Evolutionary conservation across 2,113 vertebrate genomes (phyloP), one percentile per base, ranked within the genome.

Genomic region (Chionodraco myersi): DNA sequence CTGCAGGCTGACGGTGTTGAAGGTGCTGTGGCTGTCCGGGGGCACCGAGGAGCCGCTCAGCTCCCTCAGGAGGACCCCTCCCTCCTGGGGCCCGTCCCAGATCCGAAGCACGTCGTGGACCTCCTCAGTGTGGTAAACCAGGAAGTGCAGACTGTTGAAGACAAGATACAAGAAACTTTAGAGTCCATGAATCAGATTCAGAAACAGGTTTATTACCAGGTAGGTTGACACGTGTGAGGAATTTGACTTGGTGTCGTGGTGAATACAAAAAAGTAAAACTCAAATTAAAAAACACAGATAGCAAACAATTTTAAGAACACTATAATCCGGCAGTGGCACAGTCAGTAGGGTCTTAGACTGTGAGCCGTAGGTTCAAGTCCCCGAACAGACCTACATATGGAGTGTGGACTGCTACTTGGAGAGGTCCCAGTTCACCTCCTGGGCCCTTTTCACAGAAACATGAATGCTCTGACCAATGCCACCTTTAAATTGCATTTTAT

Each of bases 61-160:
- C 92, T 99, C 98, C 90, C 91, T 94, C 23, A 99, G 94, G 26
- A 99, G 94, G 45, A 99, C 97, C 18, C 97, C 98, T 0, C 97
- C 99, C 51, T 99, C 97, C 93, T 97, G 96, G 0, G 97, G 96
- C 3, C 98, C 98, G 0, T 99, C 98, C 98, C 98, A 99, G 88
- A 99, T 96, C 67, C 96, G 95, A 62, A 99, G 94, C 70, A 99
- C 96, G 0, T 99, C 98, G 0, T 99, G 98, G 53, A 99, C 96
- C 82, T 99, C 98, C 86, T 99, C 98, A 0, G 98, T 99, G 94
- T 99, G 97, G 84, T 97, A 99, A 41, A 99, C 98, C 91, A 98
- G 93, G 91, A 99, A 99, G 76, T 99, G 98, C n/a, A 99, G 92
- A 88, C 98, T 99, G 90, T 60, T 11, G 18, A 60, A 68, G 41